These are phyloP conservation scores for Vultur gryphus DNA, from an alignment of 2,797 vertebrate species.

Conservation along the genomic window DNA sequence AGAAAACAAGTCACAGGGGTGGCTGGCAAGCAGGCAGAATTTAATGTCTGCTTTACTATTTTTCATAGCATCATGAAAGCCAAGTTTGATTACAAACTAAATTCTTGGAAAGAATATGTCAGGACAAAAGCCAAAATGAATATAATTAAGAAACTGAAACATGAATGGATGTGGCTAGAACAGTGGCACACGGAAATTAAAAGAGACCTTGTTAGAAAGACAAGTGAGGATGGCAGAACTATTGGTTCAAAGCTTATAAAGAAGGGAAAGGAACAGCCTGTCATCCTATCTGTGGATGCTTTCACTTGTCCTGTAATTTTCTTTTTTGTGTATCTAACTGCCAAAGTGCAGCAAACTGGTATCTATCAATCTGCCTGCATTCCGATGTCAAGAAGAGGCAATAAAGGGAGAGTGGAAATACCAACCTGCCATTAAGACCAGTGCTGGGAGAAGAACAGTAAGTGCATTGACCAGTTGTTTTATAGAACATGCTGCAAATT, in stretches of 20 bases:
- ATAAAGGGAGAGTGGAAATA: slow-evolving; percentile 25
- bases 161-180: not conserved
- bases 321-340: not conserved
- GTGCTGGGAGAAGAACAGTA: not conserved
- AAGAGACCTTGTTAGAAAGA: not conserved
- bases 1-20: not conserved
- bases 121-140: not conserved
- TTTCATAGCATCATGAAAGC: not conserved
- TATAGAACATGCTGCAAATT: not conserved
- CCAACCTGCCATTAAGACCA: not conserved
- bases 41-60: not conserved
- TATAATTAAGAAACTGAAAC: not conserved
- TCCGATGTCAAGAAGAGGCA: slow-evolving; percentile 2
- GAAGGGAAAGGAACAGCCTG: not conserved
- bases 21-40: not conserved
- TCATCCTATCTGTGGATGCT: not conserved
- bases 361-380: slow-evolving; percentile 11
- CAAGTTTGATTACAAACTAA: not conserved
- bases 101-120: not conserved
- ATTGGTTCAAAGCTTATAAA: not conserved
- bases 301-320: slow-evolving; percentile 1
- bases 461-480: not conserved
- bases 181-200: not conserved
- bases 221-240: not conserved
- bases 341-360: not conserved